Conservation (phyloP, 2,797 vertebrate genomes). For the Potorous gilbertii region DNA sequence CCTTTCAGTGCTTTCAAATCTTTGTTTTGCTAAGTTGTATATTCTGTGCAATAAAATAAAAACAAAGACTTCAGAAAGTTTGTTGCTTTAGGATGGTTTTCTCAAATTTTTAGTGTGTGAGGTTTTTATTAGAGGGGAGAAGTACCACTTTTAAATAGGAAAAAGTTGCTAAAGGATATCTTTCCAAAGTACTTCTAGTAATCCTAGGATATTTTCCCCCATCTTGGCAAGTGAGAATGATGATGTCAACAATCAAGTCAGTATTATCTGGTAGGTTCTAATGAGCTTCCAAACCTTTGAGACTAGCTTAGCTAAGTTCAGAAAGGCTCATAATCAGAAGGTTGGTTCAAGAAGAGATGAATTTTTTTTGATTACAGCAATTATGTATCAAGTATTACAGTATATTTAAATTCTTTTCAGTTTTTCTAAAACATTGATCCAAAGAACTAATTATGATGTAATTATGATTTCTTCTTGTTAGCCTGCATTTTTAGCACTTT, state of each 20-base stretch:
- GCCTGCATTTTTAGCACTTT: neutral
- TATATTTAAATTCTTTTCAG: neutral
- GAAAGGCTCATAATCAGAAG: neutral
- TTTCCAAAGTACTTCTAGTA: neutral
- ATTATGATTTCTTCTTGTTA: conserved; percentile 31
- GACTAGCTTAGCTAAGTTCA: neutral
- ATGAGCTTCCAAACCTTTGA: neutral
- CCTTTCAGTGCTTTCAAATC: neutral
- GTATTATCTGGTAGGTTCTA: neutral
- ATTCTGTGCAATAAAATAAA: neutral
- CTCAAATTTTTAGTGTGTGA: neutral
- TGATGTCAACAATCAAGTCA: neutral
- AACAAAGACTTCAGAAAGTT: neutral
- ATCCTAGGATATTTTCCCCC: neutral
- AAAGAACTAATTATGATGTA: conserved; percentile 35
- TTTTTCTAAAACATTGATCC: conserved; percentile 20
- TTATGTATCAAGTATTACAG: neutral
- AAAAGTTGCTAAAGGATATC: neutral
- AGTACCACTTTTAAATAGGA: neutral
- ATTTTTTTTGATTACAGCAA: neutral
- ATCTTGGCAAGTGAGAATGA: neutral
- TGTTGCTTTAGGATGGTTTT: neutral
- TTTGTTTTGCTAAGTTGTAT: neutral
- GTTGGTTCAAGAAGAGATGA: neutral
- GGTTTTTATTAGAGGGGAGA: too few relatives aligned